phyloP scores from a whole-genome alignment of 2,797 vertebrate genomes.

The Gadopsis marmoratus region DNA sequence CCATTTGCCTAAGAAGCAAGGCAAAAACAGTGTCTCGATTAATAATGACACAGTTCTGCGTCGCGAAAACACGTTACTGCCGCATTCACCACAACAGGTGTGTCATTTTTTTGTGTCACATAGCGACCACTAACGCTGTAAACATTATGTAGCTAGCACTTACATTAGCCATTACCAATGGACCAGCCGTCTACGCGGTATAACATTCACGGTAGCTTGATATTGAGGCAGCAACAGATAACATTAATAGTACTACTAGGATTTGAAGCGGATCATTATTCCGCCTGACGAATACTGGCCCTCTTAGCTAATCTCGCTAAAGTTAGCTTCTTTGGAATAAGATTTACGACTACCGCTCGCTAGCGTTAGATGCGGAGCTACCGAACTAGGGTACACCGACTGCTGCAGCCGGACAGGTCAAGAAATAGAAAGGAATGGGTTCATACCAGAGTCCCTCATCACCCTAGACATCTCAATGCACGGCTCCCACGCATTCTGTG shows the following conservation, averaged over 20 bases:
- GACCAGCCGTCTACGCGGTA: rapidly evolving
- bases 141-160: not conserved
- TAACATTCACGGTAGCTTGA: too few species aligned
- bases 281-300: not conserved
- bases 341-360: not conserved
- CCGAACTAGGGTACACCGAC: not conserved
- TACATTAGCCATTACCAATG: not conserved
- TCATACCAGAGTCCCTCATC: conserved; percentile 79
- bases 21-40: not conserved
- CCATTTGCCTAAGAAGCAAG: not conserved
- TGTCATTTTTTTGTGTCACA: conserved; percentile 20
- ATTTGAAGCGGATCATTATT: not conserved
- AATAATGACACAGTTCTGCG: not conserved
- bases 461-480: conserved; percentile 73
- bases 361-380: conserved; percentile 54
- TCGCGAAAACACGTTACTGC: not conserved
- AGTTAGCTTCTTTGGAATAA: conserved; percentile 41
- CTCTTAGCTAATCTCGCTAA: conserved; percentile 43
- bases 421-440: conserved; percentile 5
- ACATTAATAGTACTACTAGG: rapidly evolving
- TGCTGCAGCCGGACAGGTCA: not conserved
- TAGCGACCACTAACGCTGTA: not conserved
- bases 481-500: conserved; percentile 68
- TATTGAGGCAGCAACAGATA: not conserved
- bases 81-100: conserved; percentile 51